Percentiles rank a stretch among this genome's conserved stretches.
These are phyloP conservation scores for Geotrypetes seraphini DNA, from an alignment of 2,797 vertebrate species.

Conservation along the genomic window DNA sequence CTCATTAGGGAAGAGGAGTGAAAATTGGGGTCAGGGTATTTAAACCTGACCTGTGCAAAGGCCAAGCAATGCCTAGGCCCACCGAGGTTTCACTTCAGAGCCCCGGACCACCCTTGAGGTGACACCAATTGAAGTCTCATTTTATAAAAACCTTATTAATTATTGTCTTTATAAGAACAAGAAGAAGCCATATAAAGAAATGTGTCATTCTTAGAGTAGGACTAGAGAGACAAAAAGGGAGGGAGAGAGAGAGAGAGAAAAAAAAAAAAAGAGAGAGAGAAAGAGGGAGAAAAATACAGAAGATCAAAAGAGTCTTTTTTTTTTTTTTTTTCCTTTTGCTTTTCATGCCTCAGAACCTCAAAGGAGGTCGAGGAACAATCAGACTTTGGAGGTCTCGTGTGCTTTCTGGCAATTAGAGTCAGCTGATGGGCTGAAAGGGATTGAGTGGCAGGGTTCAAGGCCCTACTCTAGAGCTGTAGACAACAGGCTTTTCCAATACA, in stretches of 20 bases:
- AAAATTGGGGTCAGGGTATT: slow-evolving; percentile 97
- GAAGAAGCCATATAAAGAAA: slow-evolving; percentile 85
- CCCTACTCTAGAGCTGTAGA: slow-evolving; percentile 91
- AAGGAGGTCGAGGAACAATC: slow-evolving; percentile 99
- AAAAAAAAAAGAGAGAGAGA: slow-evolving; percentile 49
- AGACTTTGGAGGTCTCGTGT: slow-evolving; percentile 92
- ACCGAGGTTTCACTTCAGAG: slow-evolving; percentile 77
- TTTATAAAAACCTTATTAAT: slow-evolving; percentile 98
- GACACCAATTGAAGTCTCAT: slow-evolving; percentile 92
- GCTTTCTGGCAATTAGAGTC: slow-evolving; percentile 99
- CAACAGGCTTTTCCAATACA: slow-evolving; percentile 90
- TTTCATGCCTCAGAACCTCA: slow-evolving; percentile 98
- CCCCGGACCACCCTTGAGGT: slow-evolving; percentile 81
- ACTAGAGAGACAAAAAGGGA: slow-evolving; percentile 69
- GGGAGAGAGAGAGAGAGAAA: slow-evolving; percentile 55
- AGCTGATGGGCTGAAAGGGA: slow-evolving; percentile 98
- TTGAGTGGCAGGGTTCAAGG: slow-evolving; percentile 98
- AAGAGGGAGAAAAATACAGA: slow-evolving; percentile 68
- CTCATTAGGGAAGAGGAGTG: slow-evolving; percentile 94
- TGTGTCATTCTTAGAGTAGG: slow-evolving; percentile 84
- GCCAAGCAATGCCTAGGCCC: slow-evolving; percentile 82
- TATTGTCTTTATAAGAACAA: slow-evolving; percentile 93
- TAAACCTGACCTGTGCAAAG: slow-evolving; percentile 88
- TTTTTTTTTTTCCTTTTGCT: slow-evolving; percentile 68
- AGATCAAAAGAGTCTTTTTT: slow-evolving; percentile 79